Conservation (phyloP, 92 coral and sea anemone species). For the Zoanthus sociatus region DNA sequence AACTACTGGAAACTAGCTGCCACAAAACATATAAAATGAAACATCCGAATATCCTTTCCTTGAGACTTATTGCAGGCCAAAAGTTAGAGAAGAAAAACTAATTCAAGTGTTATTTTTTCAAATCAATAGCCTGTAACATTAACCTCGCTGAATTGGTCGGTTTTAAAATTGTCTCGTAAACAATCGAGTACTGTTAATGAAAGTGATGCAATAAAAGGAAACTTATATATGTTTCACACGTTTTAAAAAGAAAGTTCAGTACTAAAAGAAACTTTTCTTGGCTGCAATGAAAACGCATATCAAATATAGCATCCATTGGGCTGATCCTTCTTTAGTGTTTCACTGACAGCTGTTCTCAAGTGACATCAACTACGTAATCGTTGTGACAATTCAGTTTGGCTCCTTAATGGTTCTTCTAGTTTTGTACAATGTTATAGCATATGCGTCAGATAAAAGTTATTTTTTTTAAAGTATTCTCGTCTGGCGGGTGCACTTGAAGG, state of each 20-base stretch:
- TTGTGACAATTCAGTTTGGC: background rate
- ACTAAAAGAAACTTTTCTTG: no score
- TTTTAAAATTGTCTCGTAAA: background rate
- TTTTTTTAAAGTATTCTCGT: slow-evolving; percentile 8
- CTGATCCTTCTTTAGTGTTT: background rate
- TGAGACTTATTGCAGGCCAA: no score
- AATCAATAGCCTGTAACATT: no score
- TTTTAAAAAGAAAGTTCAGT: no score
- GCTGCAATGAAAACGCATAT: no score
- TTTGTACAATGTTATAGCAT: background rate
- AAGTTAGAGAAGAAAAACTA: no score
- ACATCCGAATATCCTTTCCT: background rate
- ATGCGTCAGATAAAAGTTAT: background rate
- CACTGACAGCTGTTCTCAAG: background rate
- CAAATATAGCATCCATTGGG: no score
- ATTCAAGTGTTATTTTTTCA: no score
- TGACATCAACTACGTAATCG: background rate
- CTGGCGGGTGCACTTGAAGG: background rate
- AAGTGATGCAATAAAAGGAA: no score
- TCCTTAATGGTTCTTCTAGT: background rate
- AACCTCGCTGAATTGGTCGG: background rate
- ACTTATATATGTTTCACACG: no score
- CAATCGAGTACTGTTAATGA: background rate
- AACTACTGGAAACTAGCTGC: background rate
- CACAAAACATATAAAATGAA: background rate